Evolutionary conservation across 2,888 invertebrate genomes (phyloP).

Genomic region (Octonoba sinensis): DNA sequence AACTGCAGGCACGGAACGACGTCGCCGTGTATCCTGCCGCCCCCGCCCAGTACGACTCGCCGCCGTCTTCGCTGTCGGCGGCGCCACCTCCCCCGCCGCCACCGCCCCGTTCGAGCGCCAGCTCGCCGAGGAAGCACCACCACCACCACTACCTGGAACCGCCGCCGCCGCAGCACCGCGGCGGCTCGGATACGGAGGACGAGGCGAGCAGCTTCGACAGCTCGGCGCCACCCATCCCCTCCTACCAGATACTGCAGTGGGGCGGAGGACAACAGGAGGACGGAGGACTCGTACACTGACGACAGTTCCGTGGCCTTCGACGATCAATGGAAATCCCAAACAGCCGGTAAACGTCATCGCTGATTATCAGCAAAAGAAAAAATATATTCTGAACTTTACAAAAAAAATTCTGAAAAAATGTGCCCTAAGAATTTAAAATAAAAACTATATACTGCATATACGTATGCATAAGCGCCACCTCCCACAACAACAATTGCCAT

Average conservation of each 20-base stretch:
- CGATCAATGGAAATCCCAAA: no score
- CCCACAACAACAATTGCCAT: no score
- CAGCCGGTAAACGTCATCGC: no score
- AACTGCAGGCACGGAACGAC: slow-evolving; percentile 62
- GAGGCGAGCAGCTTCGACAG: slow-evolving; percentile 53
- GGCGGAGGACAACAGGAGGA: slow-evolving; percentile 39
- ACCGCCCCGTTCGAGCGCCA: slow-evolving; percentile 41
- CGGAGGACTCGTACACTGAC: not conserved
- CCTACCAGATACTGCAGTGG: slow-evolving; percentile 54
- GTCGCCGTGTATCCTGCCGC: slow-evolving; percentile 49
- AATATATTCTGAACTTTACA: no score
- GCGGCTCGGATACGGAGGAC: slow-evolving; percentile 22
- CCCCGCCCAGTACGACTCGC: slow-evolving; percentile 38
- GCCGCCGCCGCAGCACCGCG: slow-evolving; percentile 1
- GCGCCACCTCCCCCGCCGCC: slow-evolving; percentile 50
- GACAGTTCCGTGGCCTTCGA: no score
- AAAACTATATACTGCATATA: no score
- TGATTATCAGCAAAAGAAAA: no score
- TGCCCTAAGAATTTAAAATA: no score
- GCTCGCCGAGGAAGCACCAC: slow-evolving; percentile 29
- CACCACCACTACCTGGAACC: slow-evolving; percentile 14
- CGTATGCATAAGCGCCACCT: no score
- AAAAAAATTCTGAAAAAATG: no score
- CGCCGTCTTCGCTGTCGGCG: slow-evolving; percentile 20
- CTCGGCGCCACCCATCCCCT: slow-evolving; percentile 36